These are phyloP conservation scores for Acipenser oxyrinchus DNA, from an alignment of 2,797 vertebrate species.

Conservation along the genomic window DNA sequence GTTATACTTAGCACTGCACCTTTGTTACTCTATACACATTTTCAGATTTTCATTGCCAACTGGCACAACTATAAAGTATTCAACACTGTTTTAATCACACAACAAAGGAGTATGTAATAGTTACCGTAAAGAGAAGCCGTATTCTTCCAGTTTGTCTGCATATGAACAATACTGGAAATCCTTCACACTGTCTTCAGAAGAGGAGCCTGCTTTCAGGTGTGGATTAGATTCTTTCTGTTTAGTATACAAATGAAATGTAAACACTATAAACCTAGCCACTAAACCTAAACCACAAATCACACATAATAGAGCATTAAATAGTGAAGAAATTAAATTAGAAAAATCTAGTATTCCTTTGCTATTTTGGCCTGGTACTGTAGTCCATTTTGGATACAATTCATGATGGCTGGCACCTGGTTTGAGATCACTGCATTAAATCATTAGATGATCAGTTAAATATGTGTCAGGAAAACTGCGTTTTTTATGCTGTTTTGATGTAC, in stretches of 20 bases:
- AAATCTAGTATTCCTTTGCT: too few species aligned
- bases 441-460: conserved; percentile 58
- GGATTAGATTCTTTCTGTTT: conserved; percentile 60
- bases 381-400: too few species aligned
- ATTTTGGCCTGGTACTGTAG: too few species aligned
- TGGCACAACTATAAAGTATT: too few species aligned
- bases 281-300: too few species aligned
- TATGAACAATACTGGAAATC: conserved; percentile 45
- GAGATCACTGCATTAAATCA: conserved; percentile 67
- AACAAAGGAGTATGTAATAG: conserved; percentile 21
- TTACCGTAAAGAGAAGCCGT: conserved; percentile 63
- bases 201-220: conserved; percentile 25
- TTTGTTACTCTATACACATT: too few species aligned
- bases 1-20: too few species aligned
- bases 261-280: too few species aligned
- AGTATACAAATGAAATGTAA: conserved; percentile 34
- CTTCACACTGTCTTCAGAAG: conserved; percentile 29
- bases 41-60: too few species aligned
- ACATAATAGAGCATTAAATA: too few species aligned
- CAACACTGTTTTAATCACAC: too few species aligned
- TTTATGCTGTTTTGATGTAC: neutral
- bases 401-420: conserved; percentile 35
- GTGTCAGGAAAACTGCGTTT: conserved; percentile 47
- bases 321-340: too few species aligned
- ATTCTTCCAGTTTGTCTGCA: conserved; percentile 58